Conservation (phyloP, 2,797 vertebrate genomes). For the Hydrolagus colliei region DNA sequence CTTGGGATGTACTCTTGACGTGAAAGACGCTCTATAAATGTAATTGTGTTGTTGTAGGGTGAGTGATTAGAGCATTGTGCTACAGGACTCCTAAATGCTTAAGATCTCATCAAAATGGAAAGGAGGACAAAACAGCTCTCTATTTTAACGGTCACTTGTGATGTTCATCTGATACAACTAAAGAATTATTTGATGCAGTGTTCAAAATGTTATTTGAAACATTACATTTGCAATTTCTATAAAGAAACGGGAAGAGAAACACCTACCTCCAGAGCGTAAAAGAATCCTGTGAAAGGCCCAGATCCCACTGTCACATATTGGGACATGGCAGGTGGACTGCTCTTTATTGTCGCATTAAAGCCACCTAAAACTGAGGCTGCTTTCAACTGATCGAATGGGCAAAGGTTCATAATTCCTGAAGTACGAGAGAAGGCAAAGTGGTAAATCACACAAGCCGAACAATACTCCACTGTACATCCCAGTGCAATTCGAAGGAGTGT, state of each 20-base stretch:
- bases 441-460: slow-evolving; percentile 30
- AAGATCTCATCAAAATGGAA: not conserved
- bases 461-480: slow-evolving; percentile 16
- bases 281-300: slow-evolving; percentile 88
- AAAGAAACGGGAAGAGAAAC: slow-evolving; percentile 11
- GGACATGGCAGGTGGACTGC: slow-evolving; percentile 91
- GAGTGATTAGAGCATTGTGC: no score
- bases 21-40: no score
- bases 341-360: slow-evolving; percentile 86
- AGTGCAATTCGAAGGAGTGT: no score
- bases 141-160: not conserved
- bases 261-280: slow-evolving; percentile 88
- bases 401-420: slow-evolving; percentile 84
- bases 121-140: not conserved
- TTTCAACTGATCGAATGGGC: slow-evolving; percentile 97
- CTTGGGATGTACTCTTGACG: no score
- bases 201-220: slow-evolving; percentile 4
- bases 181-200: not conserved
- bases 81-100: not conserved
- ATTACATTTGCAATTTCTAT: not conserved
- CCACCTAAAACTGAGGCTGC: slow-evolving; percentile 90
- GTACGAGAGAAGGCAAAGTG: slow-evolving; percentile 35
- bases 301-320: slow-evolving; percentile 90
- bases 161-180: not conserved
- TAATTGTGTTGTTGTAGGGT: no score